These are phyloP conservation scores for Anser brachyrhynchus DNA, from an alignment of 2,113 vertebrate species.

Conservation along the genomic window DNA sequence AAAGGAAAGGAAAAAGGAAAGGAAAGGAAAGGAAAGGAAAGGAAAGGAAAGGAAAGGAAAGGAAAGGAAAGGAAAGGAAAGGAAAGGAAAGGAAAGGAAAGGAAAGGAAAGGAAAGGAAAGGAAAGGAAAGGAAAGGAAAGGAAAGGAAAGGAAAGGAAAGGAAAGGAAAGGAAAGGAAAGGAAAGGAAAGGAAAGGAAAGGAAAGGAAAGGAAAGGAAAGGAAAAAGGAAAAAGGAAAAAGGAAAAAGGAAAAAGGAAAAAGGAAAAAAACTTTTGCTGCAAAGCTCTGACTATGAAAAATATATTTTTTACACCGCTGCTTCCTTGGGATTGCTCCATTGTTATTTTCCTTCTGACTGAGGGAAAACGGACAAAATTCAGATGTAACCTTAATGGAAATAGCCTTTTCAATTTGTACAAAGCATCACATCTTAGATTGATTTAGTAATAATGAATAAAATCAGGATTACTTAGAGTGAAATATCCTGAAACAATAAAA, in stretches of 20 bases:
- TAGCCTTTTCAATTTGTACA: not conserved
- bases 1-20: not conserved
- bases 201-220: too few species aligned
- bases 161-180: too few species aligned
- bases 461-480: not conserved
- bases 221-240: not conserved
- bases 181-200: too few species aligned
- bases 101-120: not conserved
- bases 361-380: not conserved
- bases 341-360: not conserved
- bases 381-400: not conserved
- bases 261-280: not conserved
- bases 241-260: not conserved
- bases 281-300: not conserved
- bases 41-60: not conserved
- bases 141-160: too few species aligned
- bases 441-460: not conserved
- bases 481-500: conserved; percentile 26
- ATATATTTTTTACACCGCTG: not conserved
- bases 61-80: not conserved
- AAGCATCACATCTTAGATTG: not conserved
- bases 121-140: too few species aligned
- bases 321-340: not conserved
- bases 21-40: not conserved
- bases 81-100: rapidly evolving